Evolutionary conservation across 2,888 invertebrate genomes (phyloP).

Genomic region (Dexiosoma caninum): DNA sequence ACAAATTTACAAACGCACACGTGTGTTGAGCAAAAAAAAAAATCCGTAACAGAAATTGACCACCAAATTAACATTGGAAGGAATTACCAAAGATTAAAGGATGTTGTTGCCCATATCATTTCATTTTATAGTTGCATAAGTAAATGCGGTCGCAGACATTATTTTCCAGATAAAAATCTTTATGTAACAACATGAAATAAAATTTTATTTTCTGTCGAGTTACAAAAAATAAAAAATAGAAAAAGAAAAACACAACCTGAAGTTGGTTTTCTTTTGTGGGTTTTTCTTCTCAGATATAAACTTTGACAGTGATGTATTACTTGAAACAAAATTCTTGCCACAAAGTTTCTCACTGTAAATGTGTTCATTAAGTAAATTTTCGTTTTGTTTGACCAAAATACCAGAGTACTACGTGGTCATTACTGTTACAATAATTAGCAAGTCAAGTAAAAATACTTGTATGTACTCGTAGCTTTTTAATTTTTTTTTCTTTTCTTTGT

Average conservation of each 20-base stretch:
- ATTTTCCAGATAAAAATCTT: conserved; percentile 31
- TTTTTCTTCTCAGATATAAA: conserved; percentile 4
- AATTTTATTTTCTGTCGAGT: conserved; percentile 33
- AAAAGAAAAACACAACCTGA: too few species aligned
- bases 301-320: conserved; percentile 49
- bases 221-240: neutral
- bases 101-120: conserved; percentile 22
- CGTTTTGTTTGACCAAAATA: neutral
- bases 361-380: conserved; percentile 18
- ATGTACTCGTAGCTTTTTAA: neutral
- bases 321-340: conserved; percentile 1
- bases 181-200: conserved; percentile 32
- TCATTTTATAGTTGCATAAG: neutral
- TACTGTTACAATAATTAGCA: neutral
- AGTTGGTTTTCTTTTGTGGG: neutral
- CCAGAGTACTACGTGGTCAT: too few species aligned
- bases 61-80: conserved; percentile 61
- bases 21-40: neutral
- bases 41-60: conserved; percentile 45
- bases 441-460: neutral
- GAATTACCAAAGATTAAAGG: conserved; percentile 44
- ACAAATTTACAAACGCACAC: too few species aligned
- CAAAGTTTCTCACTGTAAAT: neutral
- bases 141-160: conserved; percentile 19
- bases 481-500: too few species aligned